phyloP scores from a whole-genome alignment of 2,888 invertebrate genomes.

The Stenodema calcarata region DNA sequence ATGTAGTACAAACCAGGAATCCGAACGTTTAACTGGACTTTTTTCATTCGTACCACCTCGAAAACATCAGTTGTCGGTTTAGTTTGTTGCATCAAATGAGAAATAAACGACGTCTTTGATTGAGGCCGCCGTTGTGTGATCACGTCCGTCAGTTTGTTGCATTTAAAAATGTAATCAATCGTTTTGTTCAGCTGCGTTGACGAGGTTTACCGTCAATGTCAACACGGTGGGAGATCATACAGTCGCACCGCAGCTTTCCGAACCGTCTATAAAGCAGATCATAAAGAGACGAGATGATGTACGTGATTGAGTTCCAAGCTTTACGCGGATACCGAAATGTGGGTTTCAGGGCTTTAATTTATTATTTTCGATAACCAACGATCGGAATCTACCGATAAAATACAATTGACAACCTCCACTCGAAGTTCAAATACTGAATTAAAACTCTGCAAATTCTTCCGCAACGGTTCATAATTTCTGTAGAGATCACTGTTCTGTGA shows the following conservation, averaged over 20 bases:
- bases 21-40: too few species aligned
- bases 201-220: background rate
- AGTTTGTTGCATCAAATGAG: background rate
- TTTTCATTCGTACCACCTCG: too few species aligned
- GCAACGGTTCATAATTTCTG: too few species aligned
- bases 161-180: background rate
- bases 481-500: too few species aligned
- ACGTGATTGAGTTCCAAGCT: background rate
- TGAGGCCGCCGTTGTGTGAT: background rate
- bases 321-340: background rate
- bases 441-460: too few species aligned
- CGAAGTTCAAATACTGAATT: too few species aligned
- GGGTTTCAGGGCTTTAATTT: too few species aligned
- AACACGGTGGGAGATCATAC: background rate
- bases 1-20: too few species aligned
- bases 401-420: too few species aligned
- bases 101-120: background rate
- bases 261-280: background rate
- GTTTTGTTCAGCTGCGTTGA: background rate
- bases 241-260: background rate
- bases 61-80: background rate
- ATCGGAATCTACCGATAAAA: too few species aligned
- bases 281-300: background rate
- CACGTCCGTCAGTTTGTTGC: background rate
- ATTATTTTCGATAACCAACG: too few species aligned